phyloP scores from a whole-genome alignment of 1,140 invertebrate genomes.

The Pseudomyrmex gracilis region DNA sequence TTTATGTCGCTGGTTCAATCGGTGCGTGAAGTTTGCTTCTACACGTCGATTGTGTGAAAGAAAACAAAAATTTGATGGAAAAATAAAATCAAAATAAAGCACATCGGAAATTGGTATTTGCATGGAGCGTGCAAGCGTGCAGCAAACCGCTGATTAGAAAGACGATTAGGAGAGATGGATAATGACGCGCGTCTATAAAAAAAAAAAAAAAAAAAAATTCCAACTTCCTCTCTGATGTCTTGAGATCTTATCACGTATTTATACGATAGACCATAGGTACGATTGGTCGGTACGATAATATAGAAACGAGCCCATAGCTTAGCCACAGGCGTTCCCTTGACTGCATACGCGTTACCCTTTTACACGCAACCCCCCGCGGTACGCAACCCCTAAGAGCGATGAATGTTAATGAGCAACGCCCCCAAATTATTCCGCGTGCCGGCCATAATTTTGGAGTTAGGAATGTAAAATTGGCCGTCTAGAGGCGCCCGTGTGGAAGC shows the following conservation, averaged over 20 bases:
- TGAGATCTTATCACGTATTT: slow-evolving; percentile 60
- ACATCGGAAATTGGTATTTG: not conserved
- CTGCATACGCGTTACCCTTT: slow-evolving; percentile 12
- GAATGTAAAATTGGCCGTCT: slow-evolving; percentile 26
- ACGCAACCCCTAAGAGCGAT: slow-evolving; percentile 58
- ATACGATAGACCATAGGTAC: slow-evolving; percentile 26
- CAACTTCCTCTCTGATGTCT: not conserved
- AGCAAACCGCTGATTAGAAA: not conserved
- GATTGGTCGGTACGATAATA: slow-evolving; percentile 45
- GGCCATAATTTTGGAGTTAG: slow-evolving; percentile 71
- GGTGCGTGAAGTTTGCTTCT: not conserved
- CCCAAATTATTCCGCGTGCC: slow-evolving; percentile 66
- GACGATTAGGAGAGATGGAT: not conserved
- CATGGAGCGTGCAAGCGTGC: not conserved
- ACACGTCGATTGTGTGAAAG: not conserved
- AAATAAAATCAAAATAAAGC: not conserved
- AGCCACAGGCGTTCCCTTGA: slow-evolving; percentile 3
- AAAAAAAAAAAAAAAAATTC: not conserved
- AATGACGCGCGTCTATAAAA: slow-evolving; percentile 15
- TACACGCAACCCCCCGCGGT: slow-evolving; percentile 57
- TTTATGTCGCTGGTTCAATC: too few species aligned
- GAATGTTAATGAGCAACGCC: slow-evolving; percentile 70
- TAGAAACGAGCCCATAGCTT: slow-evolving; percentile 23
- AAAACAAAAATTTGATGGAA: not conserved
- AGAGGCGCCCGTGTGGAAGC: slow-evolving; percentile 13